Conservation (phyloP, 2,797 vertebrate species). For the Crypturellus tataupa region DNA sequence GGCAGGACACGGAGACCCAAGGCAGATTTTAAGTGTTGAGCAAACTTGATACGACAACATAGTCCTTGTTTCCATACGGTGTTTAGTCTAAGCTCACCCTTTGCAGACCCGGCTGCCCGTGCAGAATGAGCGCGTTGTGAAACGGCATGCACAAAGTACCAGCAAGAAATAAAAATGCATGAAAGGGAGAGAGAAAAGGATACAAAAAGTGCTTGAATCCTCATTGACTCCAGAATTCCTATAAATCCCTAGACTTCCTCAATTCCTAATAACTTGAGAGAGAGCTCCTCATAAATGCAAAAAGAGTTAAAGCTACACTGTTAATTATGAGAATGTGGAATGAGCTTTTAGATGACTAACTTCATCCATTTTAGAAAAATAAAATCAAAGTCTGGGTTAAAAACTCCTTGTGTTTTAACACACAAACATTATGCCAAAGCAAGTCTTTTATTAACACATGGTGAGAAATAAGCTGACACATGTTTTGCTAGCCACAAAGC, state of each 20-base stretch:
- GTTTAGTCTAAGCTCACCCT: conserved; percentile 13
- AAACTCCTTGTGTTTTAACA: neutral
- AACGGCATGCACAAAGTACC: accelerated
- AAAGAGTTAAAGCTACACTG: neutral
- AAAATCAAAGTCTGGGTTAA: neutral
- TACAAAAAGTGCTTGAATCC: neutral
- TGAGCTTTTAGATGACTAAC: neutral
- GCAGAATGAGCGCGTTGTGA: conserved; percentile 36
- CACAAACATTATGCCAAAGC: neutral
- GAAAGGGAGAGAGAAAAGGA: neutral
- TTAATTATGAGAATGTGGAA: neutral
- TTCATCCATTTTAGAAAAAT: neutral
- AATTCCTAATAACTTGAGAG: neutral
- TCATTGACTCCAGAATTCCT: neutral
- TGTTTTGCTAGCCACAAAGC: neutral
- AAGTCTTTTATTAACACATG: neutral
- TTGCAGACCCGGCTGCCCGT: conserved; percentile 10
- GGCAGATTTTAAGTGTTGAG: neutral
- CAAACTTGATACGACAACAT: conserved; percentile 35
- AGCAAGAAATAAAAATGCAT: neutral
- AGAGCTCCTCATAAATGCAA: neutral
- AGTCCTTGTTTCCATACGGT: conserved; percentile 35
- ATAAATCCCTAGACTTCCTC: neutral
- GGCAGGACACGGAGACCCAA: conserved; percentile 45
- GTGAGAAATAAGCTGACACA: neutral